These are phyloP conservation scores for Bacillus rossius DNA, from an alignment of 1,140 invertebrate genomes.

Conservation along the genomic window DNA sequence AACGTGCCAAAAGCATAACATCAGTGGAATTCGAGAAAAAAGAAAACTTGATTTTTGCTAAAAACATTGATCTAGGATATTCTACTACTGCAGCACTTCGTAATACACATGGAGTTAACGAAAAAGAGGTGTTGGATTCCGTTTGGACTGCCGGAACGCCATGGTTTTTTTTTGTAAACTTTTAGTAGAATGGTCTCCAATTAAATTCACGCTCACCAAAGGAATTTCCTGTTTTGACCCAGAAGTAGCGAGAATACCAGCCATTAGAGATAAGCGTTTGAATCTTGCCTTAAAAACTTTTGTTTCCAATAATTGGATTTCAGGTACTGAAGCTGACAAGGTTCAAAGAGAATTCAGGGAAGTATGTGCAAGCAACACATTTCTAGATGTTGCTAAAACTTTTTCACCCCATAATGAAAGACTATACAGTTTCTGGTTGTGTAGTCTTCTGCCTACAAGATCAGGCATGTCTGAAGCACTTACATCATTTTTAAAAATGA, in stretches of 20 bases:
- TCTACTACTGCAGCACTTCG: constrained; percentile 6
- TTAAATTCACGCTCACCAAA: constrained; percentile 6
- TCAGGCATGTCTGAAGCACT: no score
- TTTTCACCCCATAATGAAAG: constrained; percentile 3
- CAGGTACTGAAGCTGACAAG: constrained; percentile 8
- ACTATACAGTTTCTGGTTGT: constrained; percentile 8
- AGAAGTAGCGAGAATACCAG: constrained; percentile 1
- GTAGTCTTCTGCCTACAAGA: no score
- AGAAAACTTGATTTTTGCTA: constrained; percentile 10
- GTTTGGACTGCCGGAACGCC: constrained; percentile 7
- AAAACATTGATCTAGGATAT: constrained; percentile 12
- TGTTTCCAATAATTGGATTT: constrained; percentile 5
- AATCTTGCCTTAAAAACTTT: constrained; percentile 1
- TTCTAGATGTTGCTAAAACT: constrained; percentile 6
- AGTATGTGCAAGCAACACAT: constrained; percentile 7
- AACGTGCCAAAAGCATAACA: no score
- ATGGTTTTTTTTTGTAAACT: constrained; percentile 6
- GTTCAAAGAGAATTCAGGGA: constrained; percentile 8
- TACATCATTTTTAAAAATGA: no score
- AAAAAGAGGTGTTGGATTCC: constrained; percentile 13
- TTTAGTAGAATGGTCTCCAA: constrained; percentile 4
- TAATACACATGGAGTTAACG: constrained; percentile 3
- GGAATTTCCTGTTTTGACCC: constrained; percentile 13
- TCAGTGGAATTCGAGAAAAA: neutral
- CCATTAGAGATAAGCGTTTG: constrained; percentile 2